Evolutionary conservation across 2,888 invertebrate genomes (phyloP), one percentile per base, ranked within the genome.

Genomic region (Sinodicranocentrus sp.): DNA sequence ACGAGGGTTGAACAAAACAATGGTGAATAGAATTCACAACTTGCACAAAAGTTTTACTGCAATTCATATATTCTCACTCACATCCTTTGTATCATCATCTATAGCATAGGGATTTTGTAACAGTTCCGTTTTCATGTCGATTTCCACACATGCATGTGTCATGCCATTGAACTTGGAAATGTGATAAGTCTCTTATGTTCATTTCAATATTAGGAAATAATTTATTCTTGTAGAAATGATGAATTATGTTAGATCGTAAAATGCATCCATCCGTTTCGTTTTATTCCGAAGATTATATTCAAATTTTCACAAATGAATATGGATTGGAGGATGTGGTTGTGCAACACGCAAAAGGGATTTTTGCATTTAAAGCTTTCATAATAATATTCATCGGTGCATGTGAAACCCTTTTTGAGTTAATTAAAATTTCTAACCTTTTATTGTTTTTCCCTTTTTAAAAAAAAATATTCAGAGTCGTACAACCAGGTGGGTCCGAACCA

Each of bases 141-240:
- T 10, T 23, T n/a, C 19, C n/a, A 68, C 8, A 68, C 65, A 63
- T 23, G 65, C 43, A 26, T 68, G 48, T 68, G 28, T 26, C 54
- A 65, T 79, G 79, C 72, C 79, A 79, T 48, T 79, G 79, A 79
- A 79, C 79, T 79, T 79, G 70, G 25, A 33, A 72, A 72, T 8
- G 57, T n/a, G 33, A 48, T 3, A 48, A 48, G 48, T n/a, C 15
- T 65, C 43, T 19, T 43, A 28, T 17, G 23, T 1, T 13, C 43
- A 65, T 65, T 39, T 65, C 65, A 65, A 43, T 39, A 59, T 59
- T 59, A 15, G 26, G 26, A 61, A 15, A 61, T 15, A 61, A 61
- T 61, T 2, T 54, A 54, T 5, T 57, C 15, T 48, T 48, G 3
- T 48, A 15, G 48, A 48, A 15, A 48, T 48, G 6, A 48, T 48